phyloP scores from a whole-genome alignment of 2,797 vertebrate species.

The Acanthurus leucopareius region DNA sequence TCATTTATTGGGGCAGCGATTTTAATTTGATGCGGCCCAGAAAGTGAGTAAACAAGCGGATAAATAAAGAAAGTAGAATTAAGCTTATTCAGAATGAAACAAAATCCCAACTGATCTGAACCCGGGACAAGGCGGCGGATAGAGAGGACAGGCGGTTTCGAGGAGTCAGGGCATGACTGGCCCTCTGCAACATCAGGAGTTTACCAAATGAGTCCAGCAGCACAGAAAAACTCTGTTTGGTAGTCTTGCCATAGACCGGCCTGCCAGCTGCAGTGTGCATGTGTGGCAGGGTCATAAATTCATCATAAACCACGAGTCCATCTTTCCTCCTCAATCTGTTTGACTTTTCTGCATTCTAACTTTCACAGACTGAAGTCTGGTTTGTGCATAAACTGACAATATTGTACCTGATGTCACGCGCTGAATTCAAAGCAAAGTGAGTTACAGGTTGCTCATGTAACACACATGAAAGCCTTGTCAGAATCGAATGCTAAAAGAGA shows the following conservation, averaged over 20 bases:
- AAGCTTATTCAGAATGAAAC: conserved; percentile 8
- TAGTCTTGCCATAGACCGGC: conserved; percentile 38
- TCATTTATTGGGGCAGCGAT: conserved; percentile 19
- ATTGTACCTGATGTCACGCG: neutral
- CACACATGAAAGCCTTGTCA: neutral
- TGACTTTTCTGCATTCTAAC: conserved; percentile 13
- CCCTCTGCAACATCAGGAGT: conserved; percentile 10
- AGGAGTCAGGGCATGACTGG: conserved; percentile 25
- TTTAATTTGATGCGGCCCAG: conserved; percentile 17
- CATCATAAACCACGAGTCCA: conserved; percentile 9
- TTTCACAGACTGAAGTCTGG: conserved; percentile 3
- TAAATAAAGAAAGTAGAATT: conserved; percentile 4
- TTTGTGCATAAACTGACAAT: conserved; percentile 1
- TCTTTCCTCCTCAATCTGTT: conserved; percentile 23
- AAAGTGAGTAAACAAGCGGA: conserved; percentile 5
- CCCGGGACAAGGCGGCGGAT: neutral
- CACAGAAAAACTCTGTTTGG: conserved; percentile 32
- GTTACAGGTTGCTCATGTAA: neutral
- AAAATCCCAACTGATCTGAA: conserved; percentile 25
- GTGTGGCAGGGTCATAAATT: conserved; percentile 32
- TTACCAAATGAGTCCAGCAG: conserved; percentile 47
- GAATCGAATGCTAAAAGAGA: neutral
- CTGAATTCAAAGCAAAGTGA: neutral
- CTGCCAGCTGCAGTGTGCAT: conserved; percentile 16
- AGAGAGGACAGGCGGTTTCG: conserved; percentile 7